phyloP scores from a whole-genome alignment of 2,888 invertebrate species.

The Rugalucina vietnamica region DNA sequence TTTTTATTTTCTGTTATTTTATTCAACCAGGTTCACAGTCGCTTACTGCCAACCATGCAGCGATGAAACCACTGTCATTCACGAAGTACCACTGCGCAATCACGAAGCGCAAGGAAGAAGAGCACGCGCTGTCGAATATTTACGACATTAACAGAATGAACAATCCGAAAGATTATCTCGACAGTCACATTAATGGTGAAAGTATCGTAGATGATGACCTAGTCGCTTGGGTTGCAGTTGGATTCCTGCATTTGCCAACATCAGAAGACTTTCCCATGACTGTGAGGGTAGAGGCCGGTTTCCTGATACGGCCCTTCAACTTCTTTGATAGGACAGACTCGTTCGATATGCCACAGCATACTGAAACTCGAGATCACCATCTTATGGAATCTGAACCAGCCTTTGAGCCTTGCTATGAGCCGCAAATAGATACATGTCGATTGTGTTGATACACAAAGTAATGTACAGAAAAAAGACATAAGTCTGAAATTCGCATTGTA shows the following conservation, averaged over 20 bases:
- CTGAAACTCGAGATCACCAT: constrained; percentile 42
- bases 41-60: constrained; percentile 48
- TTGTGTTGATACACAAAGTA: constrained; percentile 43
- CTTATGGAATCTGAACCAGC: constrained; percentile 48
- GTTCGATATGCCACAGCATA: constrained; percentile 68
- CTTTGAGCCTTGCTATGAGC: constrained; percentile 49
- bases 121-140: constrained; percentile 55
- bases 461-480: no score
- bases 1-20: no score
- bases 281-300: constrained; percentile 63
- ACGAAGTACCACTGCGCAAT: constrained; percentile 70
- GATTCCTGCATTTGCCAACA: constrained; percentile 72
- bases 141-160: constrained; percentile 53
- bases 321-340: constrained; percentile 69
- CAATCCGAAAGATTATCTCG: constrained; percentile 53
- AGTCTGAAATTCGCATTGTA: no score
- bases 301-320: constrained; percentile 67
- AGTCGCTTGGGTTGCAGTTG: constrained; percentile 69
- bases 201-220: constrained; percentile 65
- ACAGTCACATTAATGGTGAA: constrained; percentile 62
- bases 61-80: constrained; percentile 63
- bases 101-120: constrained; percentile 68
- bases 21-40: constrained; percentile 8
- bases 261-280: constrained; percentile 73
- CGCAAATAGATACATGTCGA: constrained; percentile 39